A percentile compares a stretch with the other conserved stretches of the same genome.
Evolutionary conservation across 1,140 invertebrate species (phyloP).

Genomic region (Ganaspis sp.): DNA sequence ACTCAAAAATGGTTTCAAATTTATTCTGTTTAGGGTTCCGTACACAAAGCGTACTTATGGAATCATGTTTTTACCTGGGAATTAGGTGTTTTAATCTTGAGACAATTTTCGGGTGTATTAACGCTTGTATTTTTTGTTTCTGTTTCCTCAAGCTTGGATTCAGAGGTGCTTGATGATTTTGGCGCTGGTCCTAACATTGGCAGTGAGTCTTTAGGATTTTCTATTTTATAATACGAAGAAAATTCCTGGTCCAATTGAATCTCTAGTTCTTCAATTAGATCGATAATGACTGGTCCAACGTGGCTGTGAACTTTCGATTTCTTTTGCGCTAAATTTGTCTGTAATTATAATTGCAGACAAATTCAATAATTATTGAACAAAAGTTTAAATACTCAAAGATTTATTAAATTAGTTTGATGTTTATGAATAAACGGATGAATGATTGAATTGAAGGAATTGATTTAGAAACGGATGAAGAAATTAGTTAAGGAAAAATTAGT

Average conservation of each 20-base stretch:
- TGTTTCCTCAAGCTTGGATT: slow-evolving; percentile 33
- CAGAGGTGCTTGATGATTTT: slow-evolving; percentile 41
- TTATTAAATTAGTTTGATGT: too few relatives aligned
- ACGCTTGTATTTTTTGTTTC: slow-evolving; percentile 30
- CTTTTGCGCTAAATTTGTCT: slow-evolving; percentile 54
- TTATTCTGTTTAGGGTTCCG: too few relatives aligned
- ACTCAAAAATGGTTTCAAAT: too few relatives aligned
- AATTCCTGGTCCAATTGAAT: slow-evolving; percentile 71
- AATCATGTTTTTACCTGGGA: slow-evolving; percentile 31
- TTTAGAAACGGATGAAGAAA: too few relatives aligned
- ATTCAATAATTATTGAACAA: too few relatives aligned
- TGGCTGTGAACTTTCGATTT: slow-evolving; percentile 63
- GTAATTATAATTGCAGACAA: too few relatives aligned
- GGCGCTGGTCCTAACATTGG: slow-evolving; percentile 49
- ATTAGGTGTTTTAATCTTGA: slow-evolving; percentile 33
- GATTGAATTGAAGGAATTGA: too few relatives aligned
- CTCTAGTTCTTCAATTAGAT: slow-evolving; percentile 77
- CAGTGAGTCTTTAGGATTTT: slow-evolving; percentile 54
- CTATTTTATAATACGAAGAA: slow-evolving; percentile 62
- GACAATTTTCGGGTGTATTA: not conserved
- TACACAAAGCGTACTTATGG: not conserved
- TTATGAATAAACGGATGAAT: too few relatives aligned
- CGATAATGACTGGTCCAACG: slow-evolving; percentile 77
- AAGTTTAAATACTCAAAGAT: too few relatives aligned
- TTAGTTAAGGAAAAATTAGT: too few relatives aligned